Evolutionary conservation across 1,140 invertebrate genomes (phyloP), one percentile per base, ranked within the genome.

Genomic region (Parasteatoda tepidariorum): DNA sequence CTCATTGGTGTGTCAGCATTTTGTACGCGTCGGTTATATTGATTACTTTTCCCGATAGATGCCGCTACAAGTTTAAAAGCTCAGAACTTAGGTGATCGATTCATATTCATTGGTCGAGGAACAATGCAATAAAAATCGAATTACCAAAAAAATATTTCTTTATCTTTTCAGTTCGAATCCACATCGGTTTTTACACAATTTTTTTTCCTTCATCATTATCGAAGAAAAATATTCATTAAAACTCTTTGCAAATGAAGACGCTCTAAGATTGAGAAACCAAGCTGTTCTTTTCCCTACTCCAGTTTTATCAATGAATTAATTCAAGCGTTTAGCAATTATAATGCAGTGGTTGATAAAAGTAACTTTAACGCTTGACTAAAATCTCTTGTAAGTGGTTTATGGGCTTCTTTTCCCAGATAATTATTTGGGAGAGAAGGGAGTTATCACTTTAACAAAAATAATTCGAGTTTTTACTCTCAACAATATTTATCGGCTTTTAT

Each of bases 251-350:
- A 82, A 82, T 82, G 78, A 82, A 82, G 78, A 61, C 62, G 78
- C n/a, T 71, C 55, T 71, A n/a, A n/a, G 38, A 0, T 48, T 13
- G 38, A 13, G 30, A 67, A 55, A 18, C 62, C 75, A 82, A 82
- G 78, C 78, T 82, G 78, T 71, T 82, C 67, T 41, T n/a, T 64
- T 62, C 76, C 66, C 28, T 18, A 68, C 78, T 82, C 15, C 26
- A 28, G 22, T 75, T 75, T 82, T 82, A 82, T 82, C 78, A 70
- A 82, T 82, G 78, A 82, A 82, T 82, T 82, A 82, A 82, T 82
- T 82, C 66, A 82, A 71, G 78, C 78, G 78, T 82, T 82, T 82
- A 82, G 66, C 78, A 82, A 82, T 82, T 82, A 82, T 82, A 76
- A 57, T 61, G 78, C 28, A 54, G 78, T 81, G 54, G 54, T 24